phyloP scores from a whole-genome alignment of 2,797 vertebrate genomes.

The Eurystomus glaucurus region DNA sequence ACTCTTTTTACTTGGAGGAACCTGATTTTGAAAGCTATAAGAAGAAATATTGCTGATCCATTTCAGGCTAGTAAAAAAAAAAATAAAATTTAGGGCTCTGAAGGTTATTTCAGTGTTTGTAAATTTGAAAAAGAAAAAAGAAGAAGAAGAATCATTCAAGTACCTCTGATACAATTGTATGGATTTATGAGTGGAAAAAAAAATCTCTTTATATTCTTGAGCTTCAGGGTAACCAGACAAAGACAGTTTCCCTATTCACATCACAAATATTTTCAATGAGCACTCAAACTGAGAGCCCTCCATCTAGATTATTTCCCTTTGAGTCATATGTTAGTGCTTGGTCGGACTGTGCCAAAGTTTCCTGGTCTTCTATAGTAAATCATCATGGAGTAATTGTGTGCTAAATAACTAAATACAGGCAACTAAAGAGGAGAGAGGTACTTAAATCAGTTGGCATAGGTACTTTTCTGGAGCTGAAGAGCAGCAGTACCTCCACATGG shows the following conservation, averaged over 20 bases:
- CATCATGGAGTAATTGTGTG: not conserved
- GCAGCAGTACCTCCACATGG: rapidly evolving
- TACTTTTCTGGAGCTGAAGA: not conserved
- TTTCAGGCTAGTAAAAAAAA: not conserved
- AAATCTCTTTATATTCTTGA: not conserved
- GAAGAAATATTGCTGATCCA: not conserved
- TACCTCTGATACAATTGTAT: not conserved
- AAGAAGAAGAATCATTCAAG: not conserved
- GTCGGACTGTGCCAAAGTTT: not conserved
- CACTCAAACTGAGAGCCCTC: not conserved
- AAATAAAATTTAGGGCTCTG: not conserved
- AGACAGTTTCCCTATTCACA: not conserved
- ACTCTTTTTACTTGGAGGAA: not conserved
- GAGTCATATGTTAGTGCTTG: not conserved
- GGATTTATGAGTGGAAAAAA: not conserved
- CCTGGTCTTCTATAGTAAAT: not conserved
- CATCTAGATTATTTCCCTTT: not conserved
- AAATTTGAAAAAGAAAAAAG: not conserved
- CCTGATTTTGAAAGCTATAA: not conserved
- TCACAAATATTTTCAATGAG: not conserved
- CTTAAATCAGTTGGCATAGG: not conserved
- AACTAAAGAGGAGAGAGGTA: not conserved
- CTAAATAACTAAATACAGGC: not conserved
- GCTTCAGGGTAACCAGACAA: not conserved
- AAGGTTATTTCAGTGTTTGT: not conserved